Evolutionary conservation across 2,113 vertebrate genomes (phyloP), one percentile per base, ranked within the genome.

Genomic region (Psettodes erumei): DNA sequence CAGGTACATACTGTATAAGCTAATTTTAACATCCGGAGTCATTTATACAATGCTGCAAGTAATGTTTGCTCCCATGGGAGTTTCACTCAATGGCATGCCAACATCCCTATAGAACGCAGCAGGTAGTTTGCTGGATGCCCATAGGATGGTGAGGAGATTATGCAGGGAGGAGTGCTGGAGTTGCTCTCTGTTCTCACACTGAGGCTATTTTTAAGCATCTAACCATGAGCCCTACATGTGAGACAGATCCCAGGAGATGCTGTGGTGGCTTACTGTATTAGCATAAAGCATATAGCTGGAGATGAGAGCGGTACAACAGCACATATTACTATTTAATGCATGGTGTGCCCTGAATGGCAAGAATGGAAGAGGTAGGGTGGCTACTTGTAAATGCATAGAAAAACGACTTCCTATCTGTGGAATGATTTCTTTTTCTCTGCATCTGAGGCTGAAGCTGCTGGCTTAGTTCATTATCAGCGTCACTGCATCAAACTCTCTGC

Each of bases 201-300:
- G 43, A 84, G 81, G 89, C 91, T 93, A 93, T 93, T 94, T 94
- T 93, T 93, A 93, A 91, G 85, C 79, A 72, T 91, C 79, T 71
- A 91, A 90, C 88, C 81, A 83, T 89, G 90, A 93, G 90, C 83
- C 77, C 68, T 65, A 84, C 90, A 88, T 79, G 76, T 84, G 90
- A 91, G 89, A 84, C 85, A 64, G 64, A 83, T 89, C 92, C 89
- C 87, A 78, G 77, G 82, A 92, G 91, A 90, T 18, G 19, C 77
- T 16, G 59, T 65, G 78, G 85, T 90, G 81, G 86, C 87, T 85
- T 86, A 88, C 79, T 75, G 87, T 90, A 92, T 93, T 90, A 91
- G 72, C 93, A 93, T 91, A 86, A 83, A 92, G 82, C 84, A 74
- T 78, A 83, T 67, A 87, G 80, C 83, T 71, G 21, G 38, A 83